These are phyloP conservation scores for Ecdyonurus torrentis DNA, from an alignment of 2,888 invertebrate species.

Conservation along the genomic window DNA sequence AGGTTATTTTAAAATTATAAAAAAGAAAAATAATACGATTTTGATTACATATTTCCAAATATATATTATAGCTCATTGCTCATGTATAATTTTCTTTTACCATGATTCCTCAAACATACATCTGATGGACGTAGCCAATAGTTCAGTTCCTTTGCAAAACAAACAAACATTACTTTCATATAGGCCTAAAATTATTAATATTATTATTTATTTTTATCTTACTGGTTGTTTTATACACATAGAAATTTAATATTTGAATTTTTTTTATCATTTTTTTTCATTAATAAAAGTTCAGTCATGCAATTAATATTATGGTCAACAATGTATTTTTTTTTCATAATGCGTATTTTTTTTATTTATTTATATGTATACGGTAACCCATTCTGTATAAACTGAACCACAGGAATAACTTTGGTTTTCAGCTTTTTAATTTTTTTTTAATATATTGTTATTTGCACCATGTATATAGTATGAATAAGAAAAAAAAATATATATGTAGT, in stretches of 20 bases:
- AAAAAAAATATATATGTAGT: too few species aligned
- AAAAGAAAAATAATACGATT: not conserved
- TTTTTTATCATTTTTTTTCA: not conserved
- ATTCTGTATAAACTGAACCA: not conserved
- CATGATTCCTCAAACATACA: not conserved
- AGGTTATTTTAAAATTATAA: not conserved
- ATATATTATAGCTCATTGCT: constrained; percentile 2
- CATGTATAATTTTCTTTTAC: not conserved
- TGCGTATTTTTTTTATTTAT: not conserved
- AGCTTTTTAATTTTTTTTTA: not conserved
- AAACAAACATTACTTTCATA: too few species aligned
- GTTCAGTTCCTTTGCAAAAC: not conserved
- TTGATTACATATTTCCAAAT: not conserved
- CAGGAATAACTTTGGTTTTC: not conserved
- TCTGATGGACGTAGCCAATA: not conserved
- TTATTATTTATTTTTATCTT: too few species aligned
- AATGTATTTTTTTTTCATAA: too few species aligned
- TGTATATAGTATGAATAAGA: not conserved
- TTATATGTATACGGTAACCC: not conserved
- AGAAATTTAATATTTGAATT: too few species aligned
- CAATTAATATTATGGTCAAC: not conserved
- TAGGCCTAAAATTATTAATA: too few species aligned
- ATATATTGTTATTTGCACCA: not conserved
- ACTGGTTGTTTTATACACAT: too few species aligned
- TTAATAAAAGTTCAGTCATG: not conserved